Evolutionary conservation across 2,888 invertebrate species (phyloP).

Genomic region (Clusia tigrina): DNA sequence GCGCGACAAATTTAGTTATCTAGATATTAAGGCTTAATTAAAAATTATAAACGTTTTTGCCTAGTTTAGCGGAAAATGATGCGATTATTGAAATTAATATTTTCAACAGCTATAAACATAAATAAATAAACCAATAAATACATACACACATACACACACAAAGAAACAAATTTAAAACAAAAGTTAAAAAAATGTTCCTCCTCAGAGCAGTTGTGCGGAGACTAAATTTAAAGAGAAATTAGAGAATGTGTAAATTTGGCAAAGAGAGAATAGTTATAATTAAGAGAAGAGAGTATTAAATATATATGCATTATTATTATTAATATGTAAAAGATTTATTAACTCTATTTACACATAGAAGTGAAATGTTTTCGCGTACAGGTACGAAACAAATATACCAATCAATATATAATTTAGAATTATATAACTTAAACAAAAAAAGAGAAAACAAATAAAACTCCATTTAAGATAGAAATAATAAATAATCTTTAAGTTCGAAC

Average conservation of each 20-base stretch:
- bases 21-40: conserved; percentile 24
- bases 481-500: conserved; percentile 2
- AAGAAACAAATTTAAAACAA: neutral
- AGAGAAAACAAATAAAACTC: neutral
- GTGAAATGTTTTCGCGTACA: conserved; percentile 37
- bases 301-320: too few species aligned
- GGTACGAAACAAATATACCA: conserved; percentile 23
- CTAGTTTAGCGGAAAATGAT: conserved; percentile 3
- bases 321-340: conserved; percentile 22
- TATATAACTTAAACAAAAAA: conserved; percentile 13
- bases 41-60: neutral
- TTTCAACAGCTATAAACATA: too few species aligned
- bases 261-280: conserved; percentile 26
- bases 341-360: conserved; percentile 20
- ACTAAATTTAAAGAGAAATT: conserved; percentile 33
- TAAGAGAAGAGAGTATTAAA: conserved; percentile 19
- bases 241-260: too few species aligned
- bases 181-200: conserved; percentile 34
- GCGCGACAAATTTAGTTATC: conserved; percentile 22
- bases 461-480: neutral
- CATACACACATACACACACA: conserved; percentile 1
- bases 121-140: too few species aligned
- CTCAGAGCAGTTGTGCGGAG: conserved; percentile 36
- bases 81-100: conserved; percentile 9
- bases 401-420: conserved; percentile 16